Evolutionary conservation across 2,113 vertebrate genomes (phyloP).

Genomic region (Aplodontia rufa): DNA sequence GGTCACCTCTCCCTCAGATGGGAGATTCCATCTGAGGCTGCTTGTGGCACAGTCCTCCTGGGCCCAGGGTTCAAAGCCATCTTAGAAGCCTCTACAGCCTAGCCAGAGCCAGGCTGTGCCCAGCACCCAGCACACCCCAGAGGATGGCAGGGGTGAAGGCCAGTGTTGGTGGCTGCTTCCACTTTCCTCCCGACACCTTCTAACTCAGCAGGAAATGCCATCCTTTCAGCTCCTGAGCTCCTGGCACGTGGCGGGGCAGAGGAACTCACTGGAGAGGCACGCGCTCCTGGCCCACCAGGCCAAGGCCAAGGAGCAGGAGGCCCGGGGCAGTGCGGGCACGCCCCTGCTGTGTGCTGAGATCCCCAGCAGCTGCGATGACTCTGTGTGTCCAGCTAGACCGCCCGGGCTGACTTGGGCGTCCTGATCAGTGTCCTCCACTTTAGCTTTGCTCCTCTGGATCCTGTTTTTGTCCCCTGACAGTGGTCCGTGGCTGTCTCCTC

Average conservation of each 20-base stretch:
- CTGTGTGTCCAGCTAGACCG: too few species aligned
- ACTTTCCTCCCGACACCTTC: not conserved
- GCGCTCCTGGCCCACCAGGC: too few species aligned
- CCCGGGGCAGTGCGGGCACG: too few species aligned
- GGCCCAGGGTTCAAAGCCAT: too few species aligned
- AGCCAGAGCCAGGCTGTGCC: not conserved
- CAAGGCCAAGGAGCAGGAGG: too few species aligned
- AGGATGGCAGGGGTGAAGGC: not conserved
- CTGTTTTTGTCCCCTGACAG: not conserved
- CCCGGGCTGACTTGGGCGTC: too few species aligned
- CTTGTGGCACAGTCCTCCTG: not conserved
- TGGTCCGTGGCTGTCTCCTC: not conserved
- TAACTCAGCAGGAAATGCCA: not conserved
- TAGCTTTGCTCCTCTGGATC: not conserved
- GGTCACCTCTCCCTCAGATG: not conserved
- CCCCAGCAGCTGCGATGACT: too few species aligned
- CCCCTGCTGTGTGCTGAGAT: too few species aligned
- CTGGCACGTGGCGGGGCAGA: accelerated
- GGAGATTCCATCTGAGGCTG: not conserved
- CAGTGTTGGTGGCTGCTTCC: not conserved
- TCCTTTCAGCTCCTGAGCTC: not conserved
- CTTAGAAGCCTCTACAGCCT: too few species aligned
- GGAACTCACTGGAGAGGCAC: accelerated
- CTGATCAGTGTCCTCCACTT: too few species aligned
- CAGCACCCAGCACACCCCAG: too few species aligned